Evolutionary conservation across 2,888 invertebrate species (phyloP).

Genomic region (Periphyllus acericola): DNA sequence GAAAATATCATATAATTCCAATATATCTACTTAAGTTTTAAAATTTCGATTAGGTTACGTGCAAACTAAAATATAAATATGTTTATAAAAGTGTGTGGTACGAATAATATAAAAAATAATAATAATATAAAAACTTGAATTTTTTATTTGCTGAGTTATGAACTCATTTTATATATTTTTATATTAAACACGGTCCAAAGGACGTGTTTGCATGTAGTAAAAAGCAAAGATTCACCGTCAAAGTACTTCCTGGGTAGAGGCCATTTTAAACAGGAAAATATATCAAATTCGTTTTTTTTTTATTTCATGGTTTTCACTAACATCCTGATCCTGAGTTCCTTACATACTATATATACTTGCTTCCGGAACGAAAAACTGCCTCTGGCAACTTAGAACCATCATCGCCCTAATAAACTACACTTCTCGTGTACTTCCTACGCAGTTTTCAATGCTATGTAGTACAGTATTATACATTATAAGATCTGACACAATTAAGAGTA

Average conservation of each 20-base stretch:
- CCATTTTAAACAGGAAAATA: constrained; percentile 54
- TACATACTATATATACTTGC: constrained; percentile 40
- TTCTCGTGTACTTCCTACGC: constrained; percentile 3
- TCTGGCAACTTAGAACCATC: constrained; percentile 20
- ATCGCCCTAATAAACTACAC: constrained; percentile 26
- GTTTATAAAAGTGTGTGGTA: too few relatives aligned
- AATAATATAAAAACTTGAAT: neutral
- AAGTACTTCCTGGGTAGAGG: constrained; percentile 32
- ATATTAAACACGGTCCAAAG: constrained; percentile 22
- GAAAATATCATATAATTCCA: too few relatives aligned
- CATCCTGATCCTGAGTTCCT: constrained; percentile 52
- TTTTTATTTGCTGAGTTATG: neutral
- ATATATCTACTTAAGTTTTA: too few relatives aligned
- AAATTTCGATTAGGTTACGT: too few relatives aligned
- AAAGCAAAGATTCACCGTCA: constrained; percentile 43
- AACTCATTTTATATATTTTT: neutral
- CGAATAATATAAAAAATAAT: too few relatives aligned
- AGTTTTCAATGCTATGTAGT: neutral
- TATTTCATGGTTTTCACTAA: constrained; percentile 39
- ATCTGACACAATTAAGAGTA: constrained; percentile 58
- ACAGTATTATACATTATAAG: constrained; percentile 24
- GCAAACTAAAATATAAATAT: too few relatives aligned
- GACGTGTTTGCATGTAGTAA: constrained; percentile 13
- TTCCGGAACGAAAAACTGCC: constrained; percentile 50
- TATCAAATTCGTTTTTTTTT: constrained; percentile 52